Evolutionary conservation across 2,888 invertebrate species (phyloP).

Genomic region (Ectobius pallidus): DNA sequence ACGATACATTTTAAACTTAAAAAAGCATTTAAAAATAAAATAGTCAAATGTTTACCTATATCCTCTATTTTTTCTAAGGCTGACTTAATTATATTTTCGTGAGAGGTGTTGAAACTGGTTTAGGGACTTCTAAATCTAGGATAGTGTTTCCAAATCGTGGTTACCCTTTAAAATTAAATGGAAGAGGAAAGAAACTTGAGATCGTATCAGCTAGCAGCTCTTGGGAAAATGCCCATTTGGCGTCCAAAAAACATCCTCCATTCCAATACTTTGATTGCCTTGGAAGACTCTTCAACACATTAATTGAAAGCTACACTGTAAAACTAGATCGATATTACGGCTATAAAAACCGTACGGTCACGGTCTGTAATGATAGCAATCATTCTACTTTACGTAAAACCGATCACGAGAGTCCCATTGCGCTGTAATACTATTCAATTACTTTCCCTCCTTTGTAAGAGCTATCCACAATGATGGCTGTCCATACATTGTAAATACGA

Average conservation of each 20-base stretch:
- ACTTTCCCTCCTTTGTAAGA: too few species aligned
- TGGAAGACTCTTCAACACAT: neutral
- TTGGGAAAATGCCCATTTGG: slow-evolving; percentile 17
- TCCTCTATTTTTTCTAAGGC: too few species aligned
- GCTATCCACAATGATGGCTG: too few species aligned
- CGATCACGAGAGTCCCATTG: neutral
- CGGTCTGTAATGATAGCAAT: neutral
- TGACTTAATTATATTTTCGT: too few species aligned
- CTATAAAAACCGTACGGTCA: neutral
- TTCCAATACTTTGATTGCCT: neutral
- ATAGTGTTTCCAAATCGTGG: too few species aligned
- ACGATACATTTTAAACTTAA: too few species aligned
- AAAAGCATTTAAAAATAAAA: too few species aligned
- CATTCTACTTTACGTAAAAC: neutral
- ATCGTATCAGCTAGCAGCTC: neutral
- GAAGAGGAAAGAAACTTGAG: neutral
- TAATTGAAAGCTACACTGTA: slow-evolving; percentile 4
- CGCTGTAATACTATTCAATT: too few species aligned
- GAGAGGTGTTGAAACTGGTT: too few species aligned
- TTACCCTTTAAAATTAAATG: neutral
- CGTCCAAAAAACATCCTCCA: neutral
- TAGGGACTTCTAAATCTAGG: too few species aligned
- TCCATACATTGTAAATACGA: too few species aligned
- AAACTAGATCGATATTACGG: neutral
- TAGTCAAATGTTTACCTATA: too few species aligned